phyloP scores from a whole-genome alignment of 1,140 invertebrate species.

The Myzus persicae region DNA sequence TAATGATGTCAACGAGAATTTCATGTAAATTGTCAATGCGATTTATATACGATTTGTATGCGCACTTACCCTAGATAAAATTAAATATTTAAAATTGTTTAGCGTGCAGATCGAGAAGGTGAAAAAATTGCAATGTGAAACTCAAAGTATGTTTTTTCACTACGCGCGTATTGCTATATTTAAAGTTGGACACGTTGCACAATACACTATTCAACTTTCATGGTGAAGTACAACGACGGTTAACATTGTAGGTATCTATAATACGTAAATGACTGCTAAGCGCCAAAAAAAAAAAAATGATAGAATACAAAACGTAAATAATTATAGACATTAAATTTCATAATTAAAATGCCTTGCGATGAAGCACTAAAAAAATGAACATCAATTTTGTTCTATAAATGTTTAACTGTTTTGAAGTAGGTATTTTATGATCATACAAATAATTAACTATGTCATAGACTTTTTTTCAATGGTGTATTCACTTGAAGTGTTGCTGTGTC shows the following conservation, averaged over 20 bases:
- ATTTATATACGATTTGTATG: background rate
- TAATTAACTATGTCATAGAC: background rate
- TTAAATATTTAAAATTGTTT: background rate
- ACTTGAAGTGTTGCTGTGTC: too few relatives aligned
- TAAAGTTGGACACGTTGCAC: slow-evolving; percentile 16
- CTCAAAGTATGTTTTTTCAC: background rate
- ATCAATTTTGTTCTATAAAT: background rate
- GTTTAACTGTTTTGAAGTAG: background rate
- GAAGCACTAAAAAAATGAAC: background rate
- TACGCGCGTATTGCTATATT: slow-evolving; percentile 3
- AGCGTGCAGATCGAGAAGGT: background rate
- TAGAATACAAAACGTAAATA: background rate
- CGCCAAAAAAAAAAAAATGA: background rate
- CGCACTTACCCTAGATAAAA: background rate
- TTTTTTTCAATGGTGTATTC: background rate
- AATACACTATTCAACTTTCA: background rate
- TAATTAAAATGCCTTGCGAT: background rate
- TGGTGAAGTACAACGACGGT: background rate
- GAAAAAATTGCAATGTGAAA: background rate
- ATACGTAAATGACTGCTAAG: background rate
- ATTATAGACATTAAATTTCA: background rate
- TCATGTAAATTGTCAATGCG: background rate
- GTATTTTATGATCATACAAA: too few relatives aligned
- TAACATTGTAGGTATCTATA: background rate
- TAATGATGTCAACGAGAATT: background rate